Base-by-base conservation (phyloP, 2,888 invertebrate genomes). In the Reticulitermes lucifugus region DNA sequence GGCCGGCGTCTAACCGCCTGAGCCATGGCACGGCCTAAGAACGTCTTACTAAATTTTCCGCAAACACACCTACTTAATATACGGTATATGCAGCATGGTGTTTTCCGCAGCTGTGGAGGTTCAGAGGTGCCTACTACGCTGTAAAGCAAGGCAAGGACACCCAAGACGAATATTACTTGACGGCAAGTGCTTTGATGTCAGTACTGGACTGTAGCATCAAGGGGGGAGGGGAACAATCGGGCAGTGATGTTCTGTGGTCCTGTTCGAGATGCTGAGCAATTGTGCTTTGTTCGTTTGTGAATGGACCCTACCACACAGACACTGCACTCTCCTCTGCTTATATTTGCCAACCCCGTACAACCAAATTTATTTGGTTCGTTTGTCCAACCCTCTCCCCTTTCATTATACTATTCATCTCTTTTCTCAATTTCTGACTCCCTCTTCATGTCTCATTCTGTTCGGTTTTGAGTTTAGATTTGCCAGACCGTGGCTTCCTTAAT, bases 351-450 rank as follows among this genome's bases (percentile, higher is more conserved):
- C 81, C 81, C 81, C 70, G 43, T 70, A 70, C 65, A 70, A 81
- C 77, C 77, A 84, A 84, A 84, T 84, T 84, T 84, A 84, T 79
- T 84, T 79, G 84, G 79, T 84, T 84, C 84, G 84, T 79, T 84
- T 84, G 84, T 46, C 77, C 65, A 79, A 46, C 41, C 65, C 18
- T 25, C 25, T 14, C 46, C 21, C 60, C 41, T 59, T 60, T 65
- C 25, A n/a, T 5, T 9, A 41, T 71, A 22, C 71, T 51, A 83
- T 79, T 60, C 83, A 46, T 43, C 25, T 55, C 35, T 29, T 0
- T 51, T 75, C 35, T 21, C 75, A 75, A 75, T 7, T 60, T 60
- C 60, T 60, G 1, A 12, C 21, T 60, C 75, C 43, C 75, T n/a
- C n/a, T 9, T n/a, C 77, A 14, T 77, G 77, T 46, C 10, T 46